phyloP scores from a whole-genome alignment of 2,797 vertebrate species.

The Hipposideros larvatus region DNA sequence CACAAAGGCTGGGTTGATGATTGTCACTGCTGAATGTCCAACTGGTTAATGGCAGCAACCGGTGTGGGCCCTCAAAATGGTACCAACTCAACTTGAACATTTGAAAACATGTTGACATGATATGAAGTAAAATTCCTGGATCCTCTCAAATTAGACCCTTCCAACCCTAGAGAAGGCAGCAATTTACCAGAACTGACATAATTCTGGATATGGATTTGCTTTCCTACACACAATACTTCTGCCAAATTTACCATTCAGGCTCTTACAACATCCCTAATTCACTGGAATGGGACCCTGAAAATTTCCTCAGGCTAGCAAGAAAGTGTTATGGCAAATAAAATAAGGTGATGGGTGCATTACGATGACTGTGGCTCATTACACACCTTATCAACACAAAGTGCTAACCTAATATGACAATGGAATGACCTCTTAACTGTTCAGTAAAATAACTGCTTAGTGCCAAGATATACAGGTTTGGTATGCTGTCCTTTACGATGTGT shows the following conservation, averaged over 20 bases:
- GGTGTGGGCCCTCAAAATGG: not conserved
- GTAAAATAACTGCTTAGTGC: not conserved
- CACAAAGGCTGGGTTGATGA: not conserved
- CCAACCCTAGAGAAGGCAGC: not conserved
- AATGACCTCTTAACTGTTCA: not conserved
- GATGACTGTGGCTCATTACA: not conserved
- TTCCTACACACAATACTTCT: not conserved
- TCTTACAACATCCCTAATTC: not conserved
- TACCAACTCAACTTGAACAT: not conserved
- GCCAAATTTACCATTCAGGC: not conserved
- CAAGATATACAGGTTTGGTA: not conserved
- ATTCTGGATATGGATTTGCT: not conserved
- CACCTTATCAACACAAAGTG: not conserved
- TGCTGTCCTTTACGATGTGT: not conserved
- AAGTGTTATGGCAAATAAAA: not conserved
- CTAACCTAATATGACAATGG: not conserved
- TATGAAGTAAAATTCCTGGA: not conserved
- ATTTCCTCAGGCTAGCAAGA: not conserved
- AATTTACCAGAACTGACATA: not conserved
- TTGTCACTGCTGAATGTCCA: not conserved
- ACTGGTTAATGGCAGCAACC: not conserved
- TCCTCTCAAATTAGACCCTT: not conserved
- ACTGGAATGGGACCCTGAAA: not conserved
- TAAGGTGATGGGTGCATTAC: not conserved
- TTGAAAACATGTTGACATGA: not conserved